Conservation (phyloP, 2,113 vertebrate species). For the Copsychus sechellarum region DNA sequence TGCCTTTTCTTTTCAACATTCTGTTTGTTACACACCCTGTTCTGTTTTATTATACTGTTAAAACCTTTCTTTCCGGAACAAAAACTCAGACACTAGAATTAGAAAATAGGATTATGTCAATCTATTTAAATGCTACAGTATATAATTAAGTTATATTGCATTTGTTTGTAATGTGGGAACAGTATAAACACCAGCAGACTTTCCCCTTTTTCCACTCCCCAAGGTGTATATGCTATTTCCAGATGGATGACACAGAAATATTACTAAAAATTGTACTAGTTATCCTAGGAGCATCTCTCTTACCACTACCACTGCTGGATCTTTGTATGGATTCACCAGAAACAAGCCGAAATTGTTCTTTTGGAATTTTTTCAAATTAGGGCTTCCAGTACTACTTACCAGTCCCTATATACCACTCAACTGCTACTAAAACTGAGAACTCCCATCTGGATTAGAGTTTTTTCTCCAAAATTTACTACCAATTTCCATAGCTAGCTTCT, state of each 20-base stretch:
- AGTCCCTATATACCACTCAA: not conserved
- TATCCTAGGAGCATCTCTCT: not conserved
- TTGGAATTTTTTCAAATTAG: not conserved
- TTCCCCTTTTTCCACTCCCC: not conserved
- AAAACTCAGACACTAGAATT: not conserved
- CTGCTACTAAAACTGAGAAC: not conserved
- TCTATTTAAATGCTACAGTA: not conserved
- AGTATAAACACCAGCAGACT: not conserved
- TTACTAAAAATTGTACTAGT: not conserved
- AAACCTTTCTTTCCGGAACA: not conserved
- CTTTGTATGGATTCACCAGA: not conserved
- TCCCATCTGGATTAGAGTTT: accelerated
- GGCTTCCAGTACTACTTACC: not conserved
- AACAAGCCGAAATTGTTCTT: not conserved
- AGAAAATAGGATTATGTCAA: not conserved
- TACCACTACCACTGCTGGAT: not conserved
- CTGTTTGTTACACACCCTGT: not conserved
- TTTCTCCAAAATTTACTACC: not conserved
- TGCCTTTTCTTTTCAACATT: not conserved
- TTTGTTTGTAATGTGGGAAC: not conserved
- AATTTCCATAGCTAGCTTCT: not conserved
- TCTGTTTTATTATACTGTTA: not conserved
- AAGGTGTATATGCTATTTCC: not conserved
- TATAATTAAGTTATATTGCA: not conserved
- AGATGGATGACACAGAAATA: not conserved